phyloP scores from a whole-genome alignment of 2,888 invertebrate genomes.

The Campoplex nolae region DNA sequence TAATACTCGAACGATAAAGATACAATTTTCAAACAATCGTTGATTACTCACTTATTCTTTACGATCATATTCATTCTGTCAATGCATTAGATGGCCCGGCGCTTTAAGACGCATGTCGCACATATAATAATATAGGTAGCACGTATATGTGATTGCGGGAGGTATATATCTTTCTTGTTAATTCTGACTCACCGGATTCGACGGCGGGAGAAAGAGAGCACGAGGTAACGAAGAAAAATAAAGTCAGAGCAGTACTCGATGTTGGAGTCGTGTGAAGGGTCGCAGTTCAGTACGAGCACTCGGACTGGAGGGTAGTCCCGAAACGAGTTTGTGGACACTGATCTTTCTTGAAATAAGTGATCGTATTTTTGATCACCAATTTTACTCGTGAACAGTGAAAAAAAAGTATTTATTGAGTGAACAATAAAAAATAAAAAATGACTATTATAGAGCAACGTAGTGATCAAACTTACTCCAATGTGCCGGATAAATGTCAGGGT shows the following conservation, averaged over 20 bases:
- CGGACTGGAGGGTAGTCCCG: slow-evolving; percentile 48
- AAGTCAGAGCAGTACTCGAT: slow-evolving; percentile 26
- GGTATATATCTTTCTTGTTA: slow-evolving; percentile 7
- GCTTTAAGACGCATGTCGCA: neutral
- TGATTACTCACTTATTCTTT: neutral
- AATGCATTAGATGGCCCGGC: neutral
- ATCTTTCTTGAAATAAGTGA: neutral
- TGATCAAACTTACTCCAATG: slow-evolving; percentile 1
- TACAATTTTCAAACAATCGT: no score
- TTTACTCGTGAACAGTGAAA: neutral
- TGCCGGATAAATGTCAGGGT: slow-evolving; percentile 36
- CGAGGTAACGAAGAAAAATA: slow-evolving; percentile 42
- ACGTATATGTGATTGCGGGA: slow-evolving; percentile 20
- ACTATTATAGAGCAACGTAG: slow-evolving; percentile 28
- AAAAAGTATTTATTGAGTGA: neutral
- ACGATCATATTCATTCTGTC: neutral
- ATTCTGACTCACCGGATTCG: slow-evolving; percentile 54
- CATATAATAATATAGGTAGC: neutral
- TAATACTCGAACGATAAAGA: no score
- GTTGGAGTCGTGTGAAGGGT: slow-evolving; percentile 40
- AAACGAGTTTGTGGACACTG: neutral
- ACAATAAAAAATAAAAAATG: slow-evolving; percentile 17
- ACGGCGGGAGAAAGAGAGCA: slow-evolving; percentile 27
- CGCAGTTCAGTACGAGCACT: slow-evolving; percentile 62
- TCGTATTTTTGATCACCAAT: neutral